Base-by-base conservation (phyloP, 2,113 vertebrate genomes). In the Paedocypris sp. region DNA sequence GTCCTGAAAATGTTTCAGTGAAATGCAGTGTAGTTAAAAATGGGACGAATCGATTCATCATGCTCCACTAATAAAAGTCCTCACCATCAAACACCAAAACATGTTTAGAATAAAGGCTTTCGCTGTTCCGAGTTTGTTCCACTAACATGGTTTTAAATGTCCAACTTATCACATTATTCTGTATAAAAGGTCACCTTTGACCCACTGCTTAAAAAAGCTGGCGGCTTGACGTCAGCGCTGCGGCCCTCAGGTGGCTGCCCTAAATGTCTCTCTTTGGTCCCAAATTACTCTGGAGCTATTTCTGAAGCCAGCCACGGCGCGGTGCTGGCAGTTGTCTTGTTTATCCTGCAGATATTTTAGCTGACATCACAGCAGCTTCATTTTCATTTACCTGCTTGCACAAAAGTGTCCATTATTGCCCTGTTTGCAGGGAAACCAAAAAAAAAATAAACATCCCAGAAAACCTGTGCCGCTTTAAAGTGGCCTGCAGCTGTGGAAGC, bases 171-270 rank as follows among this genome's bases (percentile, higher is more conserved):
- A n/a, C 42, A 12, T 53, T 52, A 51, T 48, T 35, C 36, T 19
- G 18, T 50, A 38, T 42, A 59, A 60, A 52, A 41, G 57, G 16
- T 50, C 62, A 62, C 52, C 33, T 70, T 75, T 72, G 66, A 75
- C 72, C 65, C 51, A 33, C 51, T 39, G 51, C 66, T 70, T 60
- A 74, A 78, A 76, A 78, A 75, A 75, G 60, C 13, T 13, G 61
- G 49, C 36, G 49, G 58, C 38, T 70, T 72, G 69, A 74, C 71
- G 60, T 74, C 71, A 78, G 33, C 4, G 11, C n/a, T 8, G 43
- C 62, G 71, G 68, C 64, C 62, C 66, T 67, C 54, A 58, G 70
- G 62, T 70, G 45, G 50, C 57, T 66, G 60, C 69, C 65, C 39
- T 60, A 53, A 63, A 71, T 68, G 58, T 73, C 38, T 66, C 19